A percentile compares a stretch with the other conserved stretches of the same genome.
Evolutionary conservation across 2,113 vertebrate genomes (phyloP).

Genomic region (Circaetus gallicus): DNA sequence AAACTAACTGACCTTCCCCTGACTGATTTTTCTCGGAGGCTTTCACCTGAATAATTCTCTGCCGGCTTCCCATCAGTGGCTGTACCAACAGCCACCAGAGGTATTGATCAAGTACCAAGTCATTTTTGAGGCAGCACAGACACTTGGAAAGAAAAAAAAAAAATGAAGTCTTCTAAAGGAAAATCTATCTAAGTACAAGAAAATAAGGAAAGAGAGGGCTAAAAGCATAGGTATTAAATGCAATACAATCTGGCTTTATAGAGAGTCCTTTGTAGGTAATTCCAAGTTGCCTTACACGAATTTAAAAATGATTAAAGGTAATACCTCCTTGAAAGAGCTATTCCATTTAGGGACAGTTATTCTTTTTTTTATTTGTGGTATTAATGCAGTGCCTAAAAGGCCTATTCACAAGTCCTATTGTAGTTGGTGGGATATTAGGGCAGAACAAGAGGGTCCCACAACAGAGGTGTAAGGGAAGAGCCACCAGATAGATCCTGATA

Average conservation of each 20-base stretch:
- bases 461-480: neutral
- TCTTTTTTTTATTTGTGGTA: neutral
- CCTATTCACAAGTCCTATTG: neutral
- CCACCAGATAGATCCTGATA: neutral
- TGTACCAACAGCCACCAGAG: constrained; percentile 1
- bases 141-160: neutral
- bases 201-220: neutral
- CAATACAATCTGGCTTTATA: neutral
- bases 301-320: neutral
- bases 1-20: neutral
- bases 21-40: neutral
- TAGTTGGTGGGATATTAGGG: neutral
- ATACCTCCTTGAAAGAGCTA: neutral
- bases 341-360: neutral
- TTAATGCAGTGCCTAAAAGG: neutral
- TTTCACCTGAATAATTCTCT: constrained; percentile 22
- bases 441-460: neutral
- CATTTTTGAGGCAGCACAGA: constrained; percentile 1
- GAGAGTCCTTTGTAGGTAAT: neutral
- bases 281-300: neutral
- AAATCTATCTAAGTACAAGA: constrained; percentile 35
- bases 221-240: neutral
- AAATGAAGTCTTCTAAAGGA: neutral
- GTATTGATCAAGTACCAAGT: constrained; percentile 42
- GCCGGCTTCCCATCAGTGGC: neutral